A percentile compares a stretch with the other conserved stretches of the same genome.
These are phyloP conservation scores for Pterois miles DNA, from an alignment of 2,797 vertebrate genomes.

Conservation along the genomic window DNA sequence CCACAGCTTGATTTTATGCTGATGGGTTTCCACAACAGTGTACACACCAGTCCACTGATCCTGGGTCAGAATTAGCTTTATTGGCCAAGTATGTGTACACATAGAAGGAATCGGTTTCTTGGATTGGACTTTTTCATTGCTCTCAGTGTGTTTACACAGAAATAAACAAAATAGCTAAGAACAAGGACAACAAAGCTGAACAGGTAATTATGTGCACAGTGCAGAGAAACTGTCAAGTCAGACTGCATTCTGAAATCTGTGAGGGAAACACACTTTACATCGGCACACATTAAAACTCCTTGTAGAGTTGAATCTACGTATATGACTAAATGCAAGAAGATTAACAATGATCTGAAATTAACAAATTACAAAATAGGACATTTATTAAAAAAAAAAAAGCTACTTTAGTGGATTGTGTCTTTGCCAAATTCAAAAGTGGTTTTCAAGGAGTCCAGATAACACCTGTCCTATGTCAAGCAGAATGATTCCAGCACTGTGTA, in stretches of 20 bases:
- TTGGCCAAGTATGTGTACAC: not conserved
- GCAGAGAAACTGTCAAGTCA: not conserved
- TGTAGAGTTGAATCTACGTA: no score
- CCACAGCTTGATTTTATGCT: not conserved
- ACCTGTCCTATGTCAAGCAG: not conserved
- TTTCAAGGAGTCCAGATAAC: not conserved
- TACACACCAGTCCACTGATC: not conserved
- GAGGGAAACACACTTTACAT: not conserved
- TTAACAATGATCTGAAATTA: no score
- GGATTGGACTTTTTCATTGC: not conserved
- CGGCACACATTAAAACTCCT: fast-evolving
- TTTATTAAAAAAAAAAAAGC: no score
- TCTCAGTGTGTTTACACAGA: not conserved
- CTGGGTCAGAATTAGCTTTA: not conserved
- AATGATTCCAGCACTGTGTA: not conserved
- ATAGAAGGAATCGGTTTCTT: not conserved
- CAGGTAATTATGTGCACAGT: not conserved
- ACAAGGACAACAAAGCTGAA: not conserved
- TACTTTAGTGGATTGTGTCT: not conserved
- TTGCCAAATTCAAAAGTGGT: not conserved
- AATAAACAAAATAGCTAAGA: not conserved
- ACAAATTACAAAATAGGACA: not conserved
- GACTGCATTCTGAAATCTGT: no score
- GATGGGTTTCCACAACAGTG: not conserved
- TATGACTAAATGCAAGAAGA: not conserved